Base-by-base conservation (phyloP, 2,797 vertebrate species). In the Columba guinea region DNA sequence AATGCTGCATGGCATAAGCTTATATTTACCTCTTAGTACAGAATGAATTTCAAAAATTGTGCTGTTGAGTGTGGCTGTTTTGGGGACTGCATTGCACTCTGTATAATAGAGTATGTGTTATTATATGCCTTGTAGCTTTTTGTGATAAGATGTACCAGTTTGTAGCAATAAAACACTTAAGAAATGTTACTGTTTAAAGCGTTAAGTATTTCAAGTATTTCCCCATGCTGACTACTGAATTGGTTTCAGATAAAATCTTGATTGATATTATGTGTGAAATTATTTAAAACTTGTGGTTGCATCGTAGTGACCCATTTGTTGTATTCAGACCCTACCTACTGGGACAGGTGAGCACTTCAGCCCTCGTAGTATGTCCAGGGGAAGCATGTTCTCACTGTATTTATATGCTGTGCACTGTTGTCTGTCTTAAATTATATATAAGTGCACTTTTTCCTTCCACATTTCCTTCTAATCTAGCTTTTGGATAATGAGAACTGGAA, bases 81-180 rank as follows among this genome's bases (percentile, higher is more conserved):
- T 91, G 94, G 96, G 87, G 91, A 97, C 91, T 94, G 93, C 94
- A 69, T 97, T 96, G 96, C 94, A 97, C 97, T 96, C 95, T 97
- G 96, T 97, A 93, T 97, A 93, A 94, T 96, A 97, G 85, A 95
- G 84, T 97, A 97, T 94, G 95, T 96, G 94, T 97, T 97, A 95
- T 89, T 91, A 97, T 91, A 96, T 82, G 95, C 88, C 86, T 97
- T 96, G 95, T 97, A 97, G 92, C 92, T 96, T 97, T 97, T 98
- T 97, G 97, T 98, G 97, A 97, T 95, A 93, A 77, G 65, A 95
- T 96, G 95, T 97, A 97, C 93, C 93, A 89, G 95, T 98, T 98
- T 98, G 96, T 98, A 98, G 97, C 96, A 98, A 98, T 98, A 98
- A 98, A 98, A 95, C 56, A 89, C 84, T 95, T 97, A 60, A 87